phyloP scores from a whole-genome alignment of 35 echinoderm and acorn worm genomes.

The Ophiothrix spiculata region DNA sequence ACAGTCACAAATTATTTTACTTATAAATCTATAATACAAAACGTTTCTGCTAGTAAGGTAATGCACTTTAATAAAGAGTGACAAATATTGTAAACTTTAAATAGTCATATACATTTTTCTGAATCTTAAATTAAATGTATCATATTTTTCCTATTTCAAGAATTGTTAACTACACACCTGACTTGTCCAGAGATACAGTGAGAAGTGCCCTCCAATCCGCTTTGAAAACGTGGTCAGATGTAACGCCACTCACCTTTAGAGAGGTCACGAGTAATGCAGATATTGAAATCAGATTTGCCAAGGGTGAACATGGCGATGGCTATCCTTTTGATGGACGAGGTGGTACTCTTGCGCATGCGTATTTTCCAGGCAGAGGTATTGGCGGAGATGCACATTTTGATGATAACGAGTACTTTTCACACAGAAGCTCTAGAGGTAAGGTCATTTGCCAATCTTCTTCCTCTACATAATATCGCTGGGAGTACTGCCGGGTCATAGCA shows the following conservation, averaged over 20 bases:
- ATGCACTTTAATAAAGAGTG: too few species aligned
- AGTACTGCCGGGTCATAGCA: too few species aligned
- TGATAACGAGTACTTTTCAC: constrained; percentile 71
- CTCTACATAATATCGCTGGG: too few species aligned
- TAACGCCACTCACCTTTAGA: constrained; percentile 55
- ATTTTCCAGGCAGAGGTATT: constrained; percentile 80
- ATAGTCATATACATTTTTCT: too few species aligned
- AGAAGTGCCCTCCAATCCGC: constrained; percentile 36
- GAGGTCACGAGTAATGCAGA: constrained; percentile 39
- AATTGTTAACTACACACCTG: constrained; percentile 57
- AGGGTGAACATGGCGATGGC: constrained; percentile 76
- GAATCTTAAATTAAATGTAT: too few species aligned
- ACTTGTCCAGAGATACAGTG: constrained; percentile 24
- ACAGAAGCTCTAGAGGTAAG: constrained; percentile 58
- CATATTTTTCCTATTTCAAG: too few species aligned
- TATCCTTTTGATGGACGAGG: constrained; percentile 85
- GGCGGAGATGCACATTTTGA: constrained; percentile 94
- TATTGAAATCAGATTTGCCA: constrained; percentile 77
- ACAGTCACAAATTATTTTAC: too few species aligned
- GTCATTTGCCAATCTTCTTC: too few species aligned
- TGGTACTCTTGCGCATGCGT: constrained; percentile 91
- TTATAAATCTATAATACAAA: too few species aligned
- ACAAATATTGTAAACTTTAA: too few species aligned
- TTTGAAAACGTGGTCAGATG: constrained; percentile 71
- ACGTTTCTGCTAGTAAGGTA: too few species aligned